Base-by-base conservation (phyloP, 1,140 invertebrate species). In the Tachypleus tridentatus region DNA sequence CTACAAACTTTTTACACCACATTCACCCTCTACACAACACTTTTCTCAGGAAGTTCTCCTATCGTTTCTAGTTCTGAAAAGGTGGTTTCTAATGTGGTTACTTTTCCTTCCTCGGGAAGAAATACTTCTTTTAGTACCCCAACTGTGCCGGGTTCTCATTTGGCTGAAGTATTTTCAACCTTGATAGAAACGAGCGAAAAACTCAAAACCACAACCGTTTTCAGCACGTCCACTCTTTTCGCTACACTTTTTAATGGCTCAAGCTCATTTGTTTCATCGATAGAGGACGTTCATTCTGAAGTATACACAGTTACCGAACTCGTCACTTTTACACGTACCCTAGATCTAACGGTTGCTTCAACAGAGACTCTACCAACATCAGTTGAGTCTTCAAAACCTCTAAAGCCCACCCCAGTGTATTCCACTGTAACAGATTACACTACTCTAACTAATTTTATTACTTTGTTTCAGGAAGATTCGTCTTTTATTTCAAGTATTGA, bases 21-120 rank as follows among this genome's bases (percentile, higher is more conserved):
- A 4, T 74, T 70, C 58, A 93, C 90, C 1, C 93, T 92, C 74
- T 80, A 92, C 58, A 94, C 91, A 1, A 94, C 91, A 0, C 93
- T 88, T 75, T 93, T 91, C 77, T 84, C 88, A 72, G 88, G 87
- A 67, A 82, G 84, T 50, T 86, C 86, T 2, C 86, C 88, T 1
- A 89, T 85, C 63, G 81, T 93, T 52, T 83, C 85, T 7, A 92
- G 88, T 72, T 82, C 87, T 65, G 89, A 91, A 76, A 86, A 87
- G 57, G 83, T 91, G 0, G 83, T 89, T 29, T 69, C 71, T 5
- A 70, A 73, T 57, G 59, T 70, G 11, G 61, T 70, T 51, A 72
- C 69, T n/a, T 60, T 66, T 60, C 68, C 70, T 4, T 11, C 52
- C 47, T 52, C 63, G 3, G 67, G 63, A 9, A 64, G 63, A 10